Evolutionary conservation across 2,113 vertebrate genomes (phyloP).

Genomic region (Trogon surrucura): DNA sequence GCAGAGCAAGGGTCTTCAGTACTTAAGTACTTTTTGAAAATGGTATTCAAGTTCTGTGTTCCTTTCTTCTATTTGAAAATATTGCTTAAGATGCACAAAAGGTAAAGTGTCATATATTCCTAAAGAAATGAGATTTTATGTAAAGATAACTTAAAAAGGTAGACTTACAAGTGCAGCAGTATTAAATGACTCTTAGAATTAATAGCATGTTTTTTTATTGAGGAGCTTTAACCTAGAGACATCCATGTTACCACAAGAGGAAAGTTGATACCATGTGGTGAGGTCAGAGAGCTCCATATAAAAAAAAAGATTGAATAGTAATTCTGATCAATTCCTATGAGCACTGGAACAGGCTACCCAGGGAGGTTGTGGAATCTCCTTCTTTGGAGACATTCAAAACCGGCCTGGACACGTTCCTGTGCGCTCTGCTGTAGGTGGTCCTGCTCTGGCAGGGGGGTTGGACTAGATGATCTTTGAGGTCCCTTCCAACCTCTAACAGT

Average conservation of each 20-base stretch:
- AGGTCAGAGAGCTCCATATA: neutral
- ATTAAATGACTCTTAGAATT: neutral
- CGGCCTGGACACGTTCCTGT: no score
- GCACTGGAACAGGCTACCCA: no score
- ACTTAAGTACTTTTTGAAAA: neutral
- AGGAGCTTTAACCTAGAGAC: neutral
- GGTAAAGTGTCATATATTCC: neutral
- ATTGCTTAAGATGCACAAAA: neutral
- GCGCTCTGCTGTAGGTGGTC: no score
- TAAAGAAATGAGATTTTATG: neutral
- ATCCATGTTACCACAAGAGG: neutral
- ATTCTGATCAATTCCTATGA: constrained; percentile 23
- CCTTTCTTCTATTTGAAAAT: neutral
- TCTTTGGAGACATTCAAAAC: no score
- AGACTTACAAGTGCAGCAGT: neutral
- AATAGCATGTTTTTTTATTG: neutral
- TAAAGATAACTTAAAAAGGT: neutral
- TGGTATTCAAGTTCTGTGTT: neutral
- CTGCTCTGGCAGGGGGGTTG: no score
- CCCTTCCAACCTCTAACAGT: no score
- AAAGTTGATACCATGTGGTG: neutral
- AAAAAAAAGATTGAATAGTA: constrained; percentile 19
- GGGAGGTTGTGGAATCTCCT: no score
- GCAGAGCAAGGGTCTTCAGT: neutral
- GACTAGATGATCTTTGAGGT: no score